Evolutionary conservation across 64 coral and sea anemone species (phyloP).

Genomic region (Dendronephthya gigantea): DNA sequence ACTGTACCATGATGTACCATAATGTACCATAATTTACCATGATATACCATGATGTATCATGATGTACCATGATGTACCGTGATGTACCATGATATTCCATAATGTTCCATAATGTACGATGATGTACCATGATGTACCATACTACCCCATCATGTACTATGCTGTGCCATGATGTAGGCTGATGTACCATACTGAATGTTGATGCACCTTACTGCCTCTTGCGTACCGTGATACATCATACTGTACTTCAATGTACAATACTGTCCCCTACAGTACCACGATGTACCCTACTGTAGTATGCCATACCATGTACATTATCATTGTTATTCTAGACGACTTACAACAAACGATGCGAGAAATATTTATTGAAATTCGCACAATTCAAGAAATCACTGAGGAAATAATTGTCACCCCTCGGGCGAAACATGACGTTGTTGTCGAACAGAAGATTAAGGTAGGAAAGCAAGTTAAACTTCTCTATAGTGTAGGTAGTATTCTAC

Average conservation of each 20-base stretch:
- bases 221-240: background rate
- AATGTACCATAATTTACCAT: background rate
- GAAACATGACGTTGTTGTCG: background rate
- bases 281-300: background rate
- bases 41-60: background rate
- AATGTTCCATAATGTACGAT: background rate
- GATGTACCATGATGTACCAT: background rate
- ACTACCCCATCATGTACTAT: background rate
- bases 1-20: background rate
- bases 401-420: background rate
- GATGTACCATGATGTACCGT: background rate
- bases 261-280: background rate
- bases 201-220: background rate
- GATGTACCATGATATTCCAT: background rate
- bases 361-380: constrained; percentile 13
- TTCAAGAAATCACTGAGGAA: constrained; percentile 11
- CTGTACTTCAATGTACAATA: background rate
- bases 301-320: background rate
- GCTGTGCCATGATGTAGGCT: background rate
- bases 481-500: no score
- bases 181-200: background rate
- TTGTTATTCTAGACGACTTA: background rate
- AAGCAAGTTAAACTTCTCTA: no score
- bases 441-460: background rate
- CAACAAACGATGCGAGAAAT: background rate